Conservation (phyloP, 2,888 invertebrate genomes). For the Asteroscopus sphinx region DNA sequence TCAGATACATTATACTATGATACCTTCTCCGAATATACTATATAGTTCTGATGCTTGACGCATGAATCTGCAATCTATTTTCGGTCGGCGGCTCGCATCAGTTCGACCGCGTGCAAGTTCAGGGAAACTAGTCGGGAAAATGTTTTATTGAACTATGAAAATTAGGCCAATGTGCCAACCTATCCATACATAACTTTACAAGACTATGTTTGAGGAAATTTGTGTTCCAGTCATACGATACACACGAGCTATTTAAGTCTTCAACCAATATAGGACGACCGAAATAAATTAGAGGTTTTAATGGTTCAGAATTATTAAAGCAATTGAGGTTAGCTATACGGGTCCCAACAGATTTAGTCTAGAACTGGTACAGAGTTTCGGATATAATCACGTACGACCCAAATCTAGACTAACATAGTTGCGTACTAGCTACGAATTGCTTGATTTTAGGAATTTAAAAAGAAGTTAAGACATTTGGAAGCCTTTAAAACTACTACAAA, state of each 20-base stretch:
- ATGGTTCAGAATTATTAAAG: conserved; percentile 58
- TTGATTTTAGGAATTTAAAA: conserved; percentile 45
- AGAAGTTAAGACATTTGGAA: conserved; percentile 14
- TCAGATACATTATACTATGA: background rate
- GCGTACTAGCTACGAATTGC: conserved; percentile 59
- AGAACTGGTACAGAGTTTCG: conserved; percentile 65
- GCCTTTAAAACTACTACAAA: conserved; percentile 11
- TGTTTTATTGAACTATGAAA: conserved; percentile 79
- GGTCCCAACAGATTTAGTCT: conserved; percentile 68
- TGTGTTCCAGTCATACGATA: conserved; percentile 54
- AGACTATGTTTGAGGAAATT: conserved; percentile 58
- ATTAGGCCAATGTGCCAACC: conserved; percentile 77
- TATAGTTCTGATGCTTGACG: conserved; percentile 66
- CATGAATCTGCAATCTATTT: conserved; percentile 74
- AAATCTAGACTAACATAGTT: conserved; percentile 71
- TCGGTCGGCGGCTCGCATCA: conserved; percentile 62
- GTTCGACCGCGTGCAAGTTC: conserved; percentile 81
- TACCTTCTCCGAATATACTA: conserved; percentile 35
- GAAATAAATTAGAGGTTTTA: conserved; percentile 51
- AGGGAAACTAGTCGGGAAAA: conserved; percentile 82
- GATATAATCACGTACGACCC: conserved; percentile 79
- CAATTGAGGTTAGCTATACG: conserved; percentile 69
- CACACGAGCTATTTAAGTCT: conserved; percentile 58
- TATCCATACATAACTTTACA: conserved; percentile 45
- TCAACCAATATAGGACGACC: conserved; percentile 54